These are phyloP conservation scores for Apodemia zela DNA, from an alignment of 2,888 invertebrate genomes.

Conservation along the genomic window DNA sequence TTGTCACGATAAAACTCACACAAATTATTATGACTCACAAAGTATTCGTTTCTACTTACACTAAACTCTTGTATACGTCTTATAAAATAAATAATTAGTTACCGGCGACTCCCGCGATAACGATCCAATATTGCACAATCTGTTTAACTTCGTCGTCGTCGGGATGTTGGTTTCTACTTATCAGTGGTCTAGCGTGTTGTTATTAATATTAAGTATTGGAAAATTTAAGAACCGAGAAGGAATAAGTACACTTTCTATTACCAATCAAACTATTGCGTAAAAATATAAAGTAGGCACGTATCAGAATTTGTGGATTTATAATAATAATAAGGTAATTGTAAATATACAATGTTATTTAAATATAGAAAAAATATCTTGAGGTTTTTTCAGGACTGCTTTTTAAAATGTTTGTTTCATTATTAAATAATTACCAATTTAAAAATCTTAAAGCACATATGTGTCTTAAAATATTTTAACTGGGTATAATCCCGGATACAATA, in stretches of 20 bases:
- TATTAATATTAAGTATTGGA: not conserved
- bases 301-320: not conserved
- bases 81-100: conserved; percentile 30
- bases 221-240: not conserved
- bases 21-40: conserved; percentile 38
- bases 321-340: not conserved
- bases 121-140: conserved; percentile 5
- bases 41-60: conserved; percentile 20
- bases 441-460: too few relatives aligned
- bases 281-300: not conserved
- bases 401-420: not conserved
- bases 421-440: too few relatives aligned
- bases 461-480: too few relatives aligned
- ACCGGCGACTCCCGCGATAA: conserved; percentile 19
- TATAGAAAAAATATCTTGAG: too few relatives aligned
- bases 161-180: not conserved
- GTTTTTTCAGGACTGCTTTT: not conserved
- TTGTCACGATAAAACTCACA: conserved; percentile 35
- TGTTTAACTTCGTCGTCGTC: not conserved
- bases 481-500: too few relatives aligned
- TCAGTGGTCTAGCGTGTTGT: not conserved
- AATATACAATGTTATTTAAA: too few relatives aligned
- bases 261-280: not conserved
- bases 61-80: conserved; percentile 21
- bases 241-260: not conserved